These are phyloP conservation scores for Macropus fuliginosus DNA, from an alignment of 2,797 vertebrate genomes.

Conservation along the genomic window DNA sequence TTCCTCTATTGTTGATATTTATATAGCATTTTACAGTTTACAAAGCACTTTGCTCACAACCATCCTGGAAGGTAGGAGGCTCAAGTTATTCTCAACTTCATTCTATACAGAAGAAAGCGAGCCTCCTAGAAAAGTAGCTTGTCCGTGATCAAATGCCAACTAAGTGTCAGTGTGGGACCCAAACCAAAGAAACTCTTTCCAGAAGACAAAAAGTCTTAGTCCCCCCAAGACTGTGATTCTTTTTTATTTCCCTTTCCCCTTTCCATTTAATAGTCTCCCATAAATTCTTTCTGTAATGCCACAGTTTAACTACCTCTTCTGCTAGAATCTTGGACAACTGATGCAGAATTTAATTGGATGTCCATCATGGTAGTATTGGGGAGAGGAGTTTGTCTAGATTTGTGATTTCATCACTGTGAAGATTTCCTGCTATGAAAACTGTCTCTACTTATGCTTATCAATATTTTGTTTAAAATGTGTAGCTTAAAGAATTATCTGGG, in stretches of 20 bases:
- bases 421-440: neutral
- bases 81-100: neutral
- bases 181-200: neutral
- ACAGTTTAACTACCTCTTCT: neutral
- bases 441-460: neutral
- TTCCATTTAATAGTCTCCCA: neutral
- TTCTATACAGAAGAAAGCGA: neutral
- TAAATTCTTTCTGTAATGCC: neutral
- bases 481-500: neutral
- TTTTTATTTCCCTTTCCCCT: neutral
- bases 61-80: neutral
- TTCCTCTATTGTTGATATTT: neutral
- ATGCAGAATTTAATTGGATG: neutral
- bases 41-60: neutral
- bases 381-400: neutral
- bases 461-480: neutral
- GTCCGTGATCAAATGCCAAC: neutral
- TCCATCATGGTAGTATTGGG: neutral
- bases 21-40: neutral
- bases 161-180: neutral
- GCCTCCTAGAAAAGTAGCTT: neutral
- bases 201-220: neutral
- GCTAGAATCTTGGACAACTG: neutral
- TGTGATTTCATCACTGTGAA: neutral
- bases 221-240: neutral